Percentiles rank a stretch among this genome's conserved stretches.
Evolutionary conservation across 2,113 vertebrate genomes (phyloP).

Genomic region (Turdus rufiventris): DNA sequence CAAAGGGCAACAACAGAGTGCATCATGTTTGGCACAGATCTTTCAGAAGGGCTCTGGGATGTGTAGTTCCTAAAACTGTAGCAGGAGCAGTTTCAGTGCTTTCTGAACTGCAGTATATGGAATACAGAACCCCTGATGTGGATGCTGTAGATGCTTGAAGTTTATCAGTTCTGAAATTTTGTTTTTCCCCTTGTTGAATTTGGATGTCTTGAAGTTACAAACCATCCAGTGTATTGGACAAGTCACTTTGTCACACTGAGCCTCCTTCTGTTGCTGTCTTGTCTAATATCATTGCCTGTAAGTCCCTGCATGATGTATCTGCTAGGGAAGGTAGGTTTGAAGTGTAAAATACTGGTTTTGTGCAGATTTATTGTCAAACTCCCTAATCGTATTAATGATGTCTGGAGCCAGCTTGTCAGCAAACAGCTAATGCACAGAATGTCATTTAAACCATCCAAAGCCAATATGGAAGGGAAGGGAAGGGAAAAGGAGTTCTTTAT

Average conservation of each 20-base stretch:
- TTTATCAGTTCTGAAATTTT: background rate
- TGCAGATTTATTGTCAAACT: background rate
- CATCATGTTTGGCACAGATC: background rate
- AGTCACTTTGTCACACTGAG: background rate
- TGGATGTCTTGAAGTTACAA: background rate
- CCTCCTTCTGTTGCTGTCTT: conserved; percentile 2
- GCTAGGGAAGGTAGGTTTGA: conserved; percentile 10
- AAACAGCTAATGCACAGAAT: background rate
- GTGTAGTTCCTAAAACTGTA: background rate
- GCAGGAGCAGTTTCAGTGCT: background rate
- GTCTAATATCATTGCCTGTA: conserved; percentile 7
- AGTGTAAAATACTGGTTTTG: background rate
- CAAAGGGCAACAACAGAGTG: accelerated
- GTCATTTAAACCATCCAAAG: background rate
- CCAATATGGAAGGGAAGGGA: background rate
- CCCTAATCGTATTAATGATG: background rate
- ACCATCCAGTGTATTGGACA: background rate
- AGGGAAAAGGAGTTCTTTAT: background rate
- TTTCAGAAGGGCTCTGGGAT: background rate
- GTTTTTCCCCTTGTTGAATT: background rate
- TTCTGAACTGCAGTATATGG: background rate
- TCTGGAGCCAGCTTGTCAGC: conserved; percentile 7
- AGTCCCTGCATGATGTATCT: conserved; percentile 27
- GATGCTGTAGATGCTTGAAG: background rate
- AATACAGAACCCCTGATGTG: background rate